phyloP scores from a whole-genome alignment of 2,888 invertebrate genomes.

The Laothoe populi region DNA sequence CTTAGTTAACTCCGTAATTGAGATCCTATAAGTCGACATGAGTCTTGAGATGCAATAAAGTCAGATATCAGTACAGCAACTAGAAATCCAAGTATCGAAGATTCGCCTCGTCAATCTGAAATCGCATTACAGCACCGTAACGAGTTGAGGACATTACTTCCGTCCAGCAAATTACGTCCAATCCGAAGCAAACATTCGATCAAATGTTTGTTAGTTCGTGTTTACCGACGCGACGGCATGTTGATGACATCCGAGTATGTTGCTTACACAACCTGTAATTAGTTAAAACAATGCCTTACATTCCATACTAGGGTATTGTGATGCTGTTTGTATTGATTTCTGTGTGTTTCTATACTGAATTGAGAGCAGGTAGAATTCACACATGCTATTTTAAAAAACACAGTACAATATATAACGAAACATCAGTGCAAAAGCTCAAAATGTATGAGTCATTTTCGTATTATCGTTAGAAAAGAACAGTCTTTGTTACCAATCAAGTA shows the following conservation, averaged over 20 bases:
- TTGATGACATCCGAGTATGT: neutral
- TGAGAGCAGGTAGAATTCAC: neutral
- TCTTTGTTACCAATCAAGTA: too few species aligned
- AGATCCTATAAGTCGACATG: too few species aligned
- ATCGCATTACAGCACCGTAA: slow-evolving; percentile 17
- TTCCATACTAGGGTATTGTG: slow-evolving; percentile 1
- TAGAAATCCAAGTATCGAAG: slow-evolving; percentile 2
- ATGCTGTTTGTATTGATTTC: neutral
- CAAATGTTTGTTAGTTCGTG: slow-evolving; percentile 21
- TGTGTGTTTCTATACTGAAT: neutral
- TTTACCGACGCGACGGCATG: neutral
- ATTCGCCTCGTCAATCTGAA: neutral
- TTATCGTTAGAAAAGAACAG: too few species aligned
- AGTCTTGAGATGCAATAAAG: too few species aligned
- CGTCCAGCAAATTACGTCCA: slow-evolving; percentile 25
- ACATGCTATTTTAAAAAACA: neutral
- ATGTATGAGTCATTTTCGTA: too few species aligned
- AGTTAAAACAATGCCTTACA: slow-evolving; percentile 20
- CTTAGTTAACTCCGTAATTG: too few species aligned
- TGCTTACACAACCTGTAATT: slow-evolving; percentile 17
- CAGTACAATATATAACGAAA: too few species aligned
- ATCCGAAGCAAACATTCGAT: slow-evolving; percentile 17
- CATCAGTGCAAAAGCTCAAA: too few species aligned
- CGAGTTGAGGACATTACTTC: slow-evolving; percentile 27
- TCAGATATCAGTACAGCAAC: neutral